A percentile compares a stretch with the other conserved stretches of the same genome.
phyloP scores from a whole-genome alignment of 2,113 vertebrate genomes.

The Daubentonia madagascariensis region DNA sequence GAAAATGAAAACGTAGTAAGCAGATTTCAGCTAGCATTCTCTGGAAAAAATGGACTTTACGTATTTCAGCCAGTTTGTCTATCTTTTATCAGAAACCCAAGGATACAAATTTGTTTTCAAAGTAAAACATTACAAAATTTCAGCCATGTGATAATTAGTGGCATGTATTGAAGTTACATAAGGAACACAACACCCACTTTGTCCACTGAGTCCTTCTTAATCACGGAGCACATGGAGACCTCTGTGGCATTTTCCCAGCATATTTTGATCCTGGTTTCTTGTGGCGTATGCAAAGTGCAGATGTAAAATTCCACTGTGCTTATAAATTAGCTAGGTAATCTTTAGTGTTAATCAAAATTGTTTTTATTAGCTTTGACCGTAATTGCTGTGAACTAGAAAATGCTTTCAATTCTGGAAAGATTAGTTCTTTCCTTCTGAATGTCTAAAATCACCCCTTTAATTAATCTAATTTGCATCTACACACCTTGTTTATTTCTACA shows the following conservation, averaged over 20 bases:
- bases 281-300: slow-evolving; percentile 23
- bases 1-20: neutral
- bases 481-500: slow-evolving; percentile 62
- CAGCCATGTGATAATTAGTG: neutral
- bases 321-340: slow-evolving; percentile 60
- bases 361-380: slow-evolving; percentile 70
- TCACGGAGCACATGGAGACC: neutral
- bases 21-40: neutral
- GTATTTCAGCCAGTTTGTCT: neutral
- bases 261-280: slow-evolving; percentile 18
- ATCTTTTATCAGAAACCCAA: neutral
- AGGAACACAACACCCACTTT: neutral
- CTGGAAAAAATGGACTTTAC: neutral
- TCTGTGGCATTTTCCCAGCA: neutral
- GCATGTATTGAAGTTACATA: neutral
- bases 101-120: neutral
- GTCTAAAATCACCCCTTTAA: slow-evolving; percentile 56
- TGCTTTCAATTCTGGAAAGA: slow-evolving; percentile 48
- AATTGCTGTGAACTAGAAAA: slow-evolving; percentile 67
- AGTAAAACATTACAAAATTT: neutral
- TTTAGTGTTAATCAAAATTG: slow-evolving; percentile 62
- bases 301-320: slow-evolving; percentile 42
- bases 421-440: slow-evolving; percentile 60
- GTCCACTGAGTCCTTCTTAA: neutral
- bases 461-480: slow-evolving; percentile 63